phyloP scores from a whole-genome alignment of 2,113 vertebrate species.

The Microcebus griseorufus region DNA sequence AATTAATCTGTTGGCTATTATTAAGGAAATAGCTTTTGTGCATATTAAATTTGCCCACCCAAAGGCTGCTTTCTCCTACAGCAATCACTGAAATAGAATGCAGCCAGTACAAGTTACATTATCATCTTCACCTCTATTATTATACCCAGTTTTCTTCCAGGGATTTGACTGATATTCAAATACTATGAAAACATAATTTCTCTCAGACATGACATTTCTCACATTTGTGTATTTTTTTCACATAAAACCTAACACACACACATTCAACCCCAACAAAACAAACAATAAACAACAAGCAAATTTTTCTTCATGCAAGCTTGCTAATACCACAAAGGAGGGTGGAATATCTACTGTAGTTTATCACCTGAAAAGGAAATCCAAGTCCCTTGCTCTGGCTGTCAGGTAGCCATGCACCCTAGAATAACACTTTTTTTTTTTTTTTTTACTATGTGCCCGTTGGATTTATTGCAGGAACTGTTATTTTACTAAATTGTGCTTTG shows the following conservation, averaged over 20 bases:
- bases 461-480: neutral
- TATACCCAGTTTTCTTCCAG: neutral
- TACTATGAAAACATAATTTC: neutral
- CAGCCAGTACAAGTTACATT: neutral
- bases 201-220: neutral
- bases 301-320: neutral
- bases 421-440: neutral
- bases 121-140: neutral
- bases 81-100: neutral
- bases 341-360: neutral
- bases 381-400: neutral
- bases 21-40: neutral
- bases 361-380: neutral
- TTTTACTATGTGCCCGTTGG: neutral
- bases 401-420: neutral
- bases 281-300: neutral
- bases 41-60: neutral
- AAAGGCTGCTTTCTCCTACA: neutral
- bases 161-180: neutral
- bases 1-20: neutral
- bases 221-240: neutral
- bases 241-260: neutral
- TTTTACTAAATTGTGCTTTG: constrained; percentile 36
- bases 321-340: neutral
- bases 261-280: neutral